Evolutionary conservation across 2,888 invertebrate genomes (phyloP).

Genomic region (Cephus spinipes): DNA sequence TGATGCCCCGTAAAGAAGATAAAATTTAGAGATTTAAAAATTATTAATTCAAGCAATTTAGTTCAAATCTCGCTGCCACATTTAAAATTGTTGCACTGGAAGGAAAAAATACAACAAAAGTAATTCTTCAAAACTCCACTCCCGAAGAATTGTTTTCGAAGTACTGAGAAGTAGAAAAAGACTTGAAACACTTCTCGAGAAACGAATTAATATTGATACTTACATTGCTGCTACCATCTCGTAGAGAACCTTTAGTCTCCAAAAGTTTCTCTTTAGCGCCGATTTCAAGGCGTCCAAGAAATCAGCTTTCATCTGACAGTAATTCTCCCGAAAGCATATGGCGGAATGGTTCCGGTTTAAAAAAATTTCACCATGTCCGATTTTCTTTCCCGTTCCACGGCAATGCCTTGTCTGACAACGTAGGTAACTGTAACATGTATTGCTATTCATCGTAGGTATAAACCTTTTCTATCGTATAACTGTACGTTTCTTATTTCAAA

Average conservation of each 20-base stretch:
- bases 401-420: constrained; percentile 9
- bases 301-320: constrained; percentile 10
- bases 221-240: constrained; percentile 16
- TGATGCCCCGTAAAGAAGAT: too few relatives aligned
- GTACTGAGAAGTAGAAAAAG: too few relatives aligned
- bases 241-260: constrained; percentile 12
- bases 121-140: too few relatives aligned
- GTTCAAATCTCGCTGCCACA: too few relatives aligned
- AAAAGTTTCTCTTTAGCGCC: constrained; percentile 11
- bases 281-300: constrained; percentile 10
- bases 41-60: too few relatives aligned
- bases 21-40: too few relatives aligned
- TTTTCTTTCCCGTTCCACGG: constrained; percentile 5
- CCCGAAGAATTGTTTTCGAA: too few relatives aligned
- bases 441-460: not conserved
- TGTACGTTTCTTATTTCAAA: too few relatives aligned
- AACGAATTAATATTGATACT: constrained; percentile 9
- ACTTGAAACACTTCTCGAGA: not conserved
- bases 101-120: too few relatives aligned
- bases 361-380: constrained; percentile 9
- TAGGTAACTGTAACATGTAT: constrained; percentile 7
- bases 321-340: constrained; percentile 3
- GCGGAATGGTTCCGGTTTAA: constrained; percentile 8
- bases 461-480: too few relatives aligned
- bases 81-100: too few relatives aligned